These are phyloP conservation scores for Urocolius indicus DNA, from an alignment of 2,113 vertebrate species.

Conservation along the genomic window DNA sequence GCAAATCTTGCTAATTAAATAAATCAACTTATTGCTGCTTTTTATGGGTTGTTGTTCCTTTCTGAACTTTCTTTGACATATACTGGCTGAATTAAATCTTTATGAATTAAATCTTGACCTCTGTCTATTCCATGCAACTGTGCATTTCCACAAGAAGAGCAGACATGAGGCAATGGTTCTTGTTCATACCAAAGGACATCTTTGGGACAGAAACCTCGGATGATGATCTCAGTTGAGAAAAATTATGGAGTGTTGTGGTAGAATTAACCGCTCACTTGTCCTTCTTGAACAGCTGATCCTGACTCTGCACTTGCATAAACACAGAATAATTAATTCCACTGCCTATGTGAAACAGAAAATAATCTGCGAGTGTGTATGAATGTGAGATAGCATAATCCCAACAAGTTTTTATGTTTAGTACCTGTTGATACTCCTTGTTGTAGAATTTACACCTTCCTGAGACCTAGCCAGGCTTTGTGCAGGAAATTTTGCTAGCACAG, in stretches of 20 bases:
- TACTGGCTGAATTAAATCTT: background rate
- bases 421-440: background rate
- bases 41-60: background rate
- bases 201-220: background rate
- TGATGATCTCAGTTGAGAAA: background rate
- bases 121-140: accelerated
- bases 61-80: background rate
- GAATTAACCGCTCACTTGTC: background rate
- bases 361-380: background rate
- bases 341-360: background rate
- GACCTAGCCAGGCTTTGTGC: background rate
- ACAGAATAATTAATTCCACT: background rate
- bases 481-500: background rate
- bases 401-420: background rate
- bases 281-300: background rate
- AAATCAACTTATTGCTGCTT: background rate
- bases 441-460: background rate
- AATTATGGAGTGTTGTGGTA: background rate
- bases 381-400: background rate
- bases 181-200: background rate
- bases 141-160: background rate
- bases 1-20: background rate
- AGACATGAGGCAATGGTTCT: background rate
- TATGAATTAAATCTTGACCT: background rate
- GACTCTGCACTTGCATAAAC: background rate